A percentile compares a stretch with the other conserved stretches of the same genome.
Evolutionary conservation across 2,888 invertebrate species (phyloP).

Genomic region (Allacma fusca): DNA sequence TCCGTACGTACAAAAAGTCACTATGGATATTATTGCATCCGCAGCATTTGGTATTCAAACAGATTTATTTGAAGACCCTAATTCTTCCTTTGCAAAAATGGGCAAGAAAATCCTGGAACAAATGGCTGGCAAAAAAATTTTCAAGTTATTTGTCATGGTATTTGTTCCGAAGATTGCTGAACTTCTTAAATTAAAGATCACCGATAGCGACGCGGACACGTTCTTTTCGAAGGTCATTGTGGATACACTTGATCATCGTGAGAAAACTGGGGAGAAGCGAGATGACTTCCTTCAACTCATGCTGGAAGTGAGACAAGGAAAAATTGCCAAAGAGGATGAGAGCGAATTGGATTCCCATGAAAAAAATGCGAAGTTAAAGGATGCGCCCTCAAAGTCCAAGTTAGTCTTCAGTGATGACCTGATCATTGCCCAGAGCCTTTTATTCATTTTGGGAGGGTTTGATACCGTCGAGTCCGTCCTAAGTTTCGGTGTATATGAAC

Average conservation of each 20-base stretch:
- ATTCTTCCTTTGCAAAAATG: slow-evolving; percentile 14
- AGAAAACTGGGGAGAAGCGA: neutral
- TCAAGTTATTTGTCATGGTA: neutral
- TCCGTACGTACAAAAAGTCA: slow-evolving; percentile 25
- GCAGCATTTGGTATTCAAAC: slow-evolving; percentile 36
- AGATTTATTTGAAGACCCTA: slow-evolving; percentile 16
- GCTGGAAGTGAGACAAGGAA: slow-evolving; percentile 1
- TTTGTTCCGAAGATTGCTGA: neutral
- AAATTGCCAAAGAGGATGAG: neutral
- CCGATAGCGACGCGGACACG: neutral
- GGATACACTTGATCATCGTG: neutral
- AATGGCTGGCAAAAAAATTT: neutral
- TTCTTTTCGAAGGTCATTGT: slow-evolving; percentile 6
- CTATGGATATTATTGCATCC: no score
- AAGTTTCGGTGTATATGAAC: neutral
- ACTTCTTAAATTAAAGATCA: neutral
- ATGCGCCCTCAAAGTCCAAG: neutral
- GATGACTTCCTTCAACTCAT: slow-evolving; percentile 27
- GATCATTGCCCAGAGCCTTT: slow-evolving; percentile 22
- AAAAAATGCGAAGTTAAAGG: slow-evolving; percentile 5
- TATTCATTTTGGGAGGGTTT: slow-evolving; percentile 30
- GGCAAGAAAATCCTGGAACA: neutral
- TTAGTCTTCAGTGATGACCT: slow-evolving; percentile 25
- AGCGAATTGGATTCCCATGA: neutral
- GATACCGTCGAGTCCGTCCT: slow-evolving; percentile 27